Conservation (phyloP, 1,140 invertebrate species). For the Euura lappo region DNA sequence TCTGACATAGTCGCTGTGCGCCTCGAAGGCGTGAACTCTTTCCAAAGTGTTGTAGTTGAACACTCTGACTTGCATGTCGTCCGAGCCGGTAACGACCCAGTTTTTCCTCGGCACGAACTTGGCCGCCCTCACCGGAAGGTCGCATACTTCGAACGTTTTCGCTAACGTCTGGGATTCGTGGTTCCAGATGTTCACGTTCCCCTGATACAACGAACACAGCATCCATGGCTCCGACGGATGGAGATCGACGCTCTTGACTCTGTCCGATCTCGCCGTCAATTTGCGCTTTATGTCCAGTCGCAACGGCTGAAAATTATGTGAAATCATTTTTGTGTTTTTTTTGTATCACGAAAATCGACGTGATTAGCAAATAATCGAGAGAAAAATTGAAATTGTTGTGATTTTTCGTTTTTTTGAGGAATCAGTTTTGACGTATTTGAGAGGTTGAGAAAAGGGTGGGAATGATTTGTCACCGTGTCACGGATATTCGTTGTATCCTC, state of each 20-base stretch:
- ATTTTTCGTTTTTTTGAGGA: too few relatives aligned
- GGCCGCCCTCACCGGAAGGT: conserved; percentile 92
- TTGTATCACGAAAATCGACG: too few relatives aligned
- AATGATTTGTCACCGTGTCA: not conserved
- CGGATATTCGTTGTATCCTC: not conserved
- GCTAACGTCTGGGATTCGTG: conserved; percentile 92
- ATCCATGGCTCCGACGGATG: conserved; percentile 99
- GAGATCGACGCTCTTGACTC: conserved; percentile 97
- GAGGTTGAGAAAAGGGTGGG: not conserved
- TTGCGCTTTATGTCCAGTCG: conserved; percentile 98
- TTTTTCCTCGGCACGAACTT: conserved; percentile 98
- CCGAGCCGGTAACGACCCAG: conserved; percentile 98
- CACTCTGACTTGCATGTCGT: conserved; percentile 94
- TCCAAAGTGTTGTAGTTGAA: conserved; percentile 99
- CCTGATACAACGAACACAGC: conserved; percentile 96
- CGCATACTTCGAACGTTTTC: conserved; percentile 96
- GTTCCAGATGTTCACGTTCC: conserved; percentile 99
- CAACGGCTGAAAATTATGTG: conserved; percentile 74
- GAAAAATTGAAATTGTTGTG: too few relatives aligned
- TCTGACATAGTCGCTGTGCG: conserved; percentile 97
- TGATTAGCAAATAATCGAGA: too few relatives aligned
- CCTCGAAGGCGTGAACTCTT: conserved; percentile 94
- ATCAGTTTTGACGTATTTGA: not conserved
- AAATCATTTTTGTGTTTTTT: not conserved
- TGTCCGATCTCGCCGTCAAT: conserved; percentile 94